Percentiles rank a stretch among this genome's conserved stretches.
Conservation (phyloP, 2,888 invertebrate genomes). For the Drosophila fulvimacula region DNA sequence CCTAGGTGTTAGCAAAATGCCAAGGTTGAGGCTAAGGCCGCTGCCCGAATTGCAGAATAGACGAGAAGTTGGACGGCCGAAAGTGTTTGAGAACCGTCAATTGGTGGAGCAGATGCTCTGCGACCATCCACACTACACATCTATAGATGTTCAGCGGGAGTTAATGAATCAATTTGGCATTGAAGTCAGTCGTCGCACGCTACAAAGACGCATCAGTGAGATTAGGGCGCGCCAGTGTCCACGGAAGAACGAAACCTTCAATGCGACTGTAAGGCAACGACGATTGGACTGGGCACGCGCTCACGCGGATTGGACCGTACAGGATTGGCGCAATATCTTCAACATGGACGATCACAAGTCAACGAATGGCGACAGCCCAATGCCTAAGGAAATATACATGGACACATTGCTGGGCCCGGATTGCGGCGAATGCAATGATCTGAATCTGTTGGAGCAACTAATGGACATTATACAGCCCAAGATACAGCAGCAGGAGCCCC, state of each 20-base stretch:
- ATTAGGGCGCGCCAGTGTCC: conserved; percentile 36
- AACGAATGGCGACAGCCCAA: background rate
- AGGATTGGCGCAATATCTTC: conserved; percentile 70
- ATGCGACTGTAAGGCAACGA: conserved; percentile 3
- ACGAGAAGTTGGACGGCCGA: conserved; percentile 63
- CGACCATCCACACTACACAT: conserved; percentile 57
- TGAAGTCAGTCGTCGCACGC: conserved; percentile 63
- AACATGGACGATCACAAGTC: conserved; percentile 68
- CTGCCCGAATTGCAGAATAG: conserved; percentile 1
- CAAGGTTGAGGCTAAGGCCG: background rate
- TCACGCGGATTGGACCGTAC: conserved; percentile 60
- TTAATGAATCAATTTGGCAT: conserved; percentile 52
- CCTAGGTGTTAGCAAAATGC: background rate
- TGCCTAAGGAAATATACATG: conserved; percentile 61
- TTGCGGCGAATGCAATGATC: conserved; percentile 43
- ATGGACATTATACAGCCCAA: conserved; percentile 65
- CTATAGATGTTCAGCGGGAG: conserved; percentile 61
- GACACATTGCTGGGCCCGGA: conserved; percentile 65
- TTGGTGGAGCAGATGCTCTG: conserved; percentile 54
- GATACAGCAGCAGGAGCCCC: conserved; percentile 45
- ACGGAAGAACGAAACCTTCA: conserved; percentile 16
- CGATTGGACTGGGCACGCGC: conserved; percentile 61
- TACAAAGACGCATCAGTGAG: conserved; percentile 68
- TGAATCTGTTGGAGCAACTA: conserved; percentile 63
- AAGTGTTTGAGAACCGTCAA: conserved; percentile 58